A percentile compares a stretch with the other conserved stretches of the same genome.
These are phyloP conservation scores for Mastomys coucha DNA, from an alignment of 2,113 vertebrate genomes.

Conservation along the genomic window DNA sequence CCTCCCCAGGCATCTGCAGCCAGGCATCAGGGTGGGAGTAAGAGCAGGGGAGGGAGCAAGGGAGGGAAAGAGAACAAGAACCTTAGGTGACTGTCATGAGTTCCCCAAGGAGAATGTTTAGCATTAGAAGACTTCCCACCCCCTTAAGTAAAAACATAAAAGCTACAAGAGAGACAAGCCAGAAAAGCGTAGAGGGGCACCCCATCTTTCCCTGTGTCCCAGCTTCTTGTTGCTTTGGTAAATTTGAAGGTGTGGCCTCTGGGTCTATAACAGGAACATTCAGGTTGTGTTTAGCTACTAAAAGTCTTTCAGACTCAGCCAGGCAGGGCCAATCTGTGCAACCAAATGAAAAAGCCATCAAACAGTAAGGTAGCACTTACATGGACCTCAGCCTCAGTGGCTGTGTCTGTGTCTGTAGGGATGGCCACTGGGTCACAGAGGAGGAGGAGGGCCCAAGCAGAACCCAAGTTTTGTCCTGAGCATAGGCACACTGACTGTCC, in stretches of 20 bases:
- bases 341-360: neutral
- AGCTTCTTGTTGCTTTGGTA: neutral
- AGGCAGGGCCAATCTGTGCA: neutral
- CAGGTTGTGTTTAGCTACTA: neutral
- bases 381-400: fast-evolving
- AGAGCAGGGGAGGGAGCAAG: fast-evolving
- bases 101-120: neutral
- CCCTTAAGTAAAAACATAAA: neutral
- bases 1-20: neutral
- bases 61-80: fast-evolving
- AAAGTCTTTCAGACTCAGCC: neutral
- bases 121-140: neutral
- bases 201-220: fast-evolving
- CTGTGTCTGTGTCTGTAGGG: too few relatives aligned
- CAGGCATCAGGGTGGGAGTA: too few relatives aligned
- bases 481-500: fast-evolving
- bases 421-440: neutral
- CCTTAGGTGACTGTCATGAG: neutral
- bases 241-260: neutral
- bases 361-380: neutral
- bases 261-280: fast-evolving
- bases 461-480: neutral
- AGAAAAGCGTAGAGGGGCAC: neutral
- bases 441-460: neutral
- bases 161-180: too few relatives aligned